Evolutionary conservation across 2,888 invertebrate species (phyloP).

Genomic region (Lepidocyrtoides sp.): DNA sequence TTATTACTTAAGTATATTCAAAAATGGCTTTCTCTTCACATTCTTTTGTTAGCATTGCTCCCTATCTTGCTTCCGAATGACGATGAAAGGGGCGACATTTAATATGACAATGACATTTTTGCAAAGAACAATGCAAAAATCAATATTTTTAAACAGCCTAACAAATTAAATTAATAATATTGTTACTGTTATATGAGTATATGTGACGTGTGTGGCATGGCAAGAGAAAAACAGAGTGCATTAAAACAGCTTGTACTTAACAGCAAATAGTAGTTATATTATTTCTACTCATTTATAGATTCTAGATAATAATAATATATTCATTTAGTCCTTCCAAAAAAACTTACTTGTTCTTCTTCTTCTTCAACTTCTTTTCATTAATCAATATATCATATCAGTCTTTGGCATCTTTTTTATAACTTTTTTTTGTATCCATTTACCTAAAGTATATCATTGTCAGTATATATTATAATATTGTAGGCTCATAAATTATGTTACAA

Average conservation of each 20-base stretch:
- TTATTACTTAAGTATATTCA: too few species aligned
- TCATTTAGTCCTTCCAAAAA: slow-evolving; percentile 51
- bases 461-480: slow-evolving; percentile 62
- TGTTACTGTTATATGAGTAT: slow-evolving; percentile 27
- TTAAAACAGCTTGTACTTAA: slow-evolving; percentile 54
- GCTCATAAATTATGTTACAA: slow-evolving; percentile 62
- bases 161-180: neutral
- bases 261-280: slow-evolving; percentile 56
- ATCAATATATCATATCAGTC: slow-evolving; percentile 74
- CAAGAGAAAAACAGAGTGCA: slow-evolving; percentile 54
- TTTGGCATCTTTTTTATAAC: slow-evolving; percentile 81
- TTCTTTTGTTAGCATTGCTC: too few species aligned
- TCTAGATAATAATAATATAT: neutral
- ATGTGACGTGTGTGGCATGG: slow-evolving; percentile 7
- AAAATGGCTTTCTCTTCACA: too few species aligned
- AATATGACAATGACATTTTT: neutral
- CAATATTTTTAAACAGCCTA: neutral
- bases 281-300: slow-evolving; percentile 2
- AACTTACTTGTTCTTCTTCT: slow-evolving; percentile 42
- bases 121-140: too few species aligned
- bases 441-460: slow-evolving; percentile 52
- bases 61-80: too few species aligned
- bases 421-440: too few species aligned
- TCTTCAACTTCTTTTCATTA: slow-evolving; percentile 64
- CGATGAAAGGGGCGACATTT: too few species aligned